These are phyloP conservation scores for Polymixis lichenea DNA, from an alignment of 2,888 invertebrate species.

Conservation along the genomic window DNA sequence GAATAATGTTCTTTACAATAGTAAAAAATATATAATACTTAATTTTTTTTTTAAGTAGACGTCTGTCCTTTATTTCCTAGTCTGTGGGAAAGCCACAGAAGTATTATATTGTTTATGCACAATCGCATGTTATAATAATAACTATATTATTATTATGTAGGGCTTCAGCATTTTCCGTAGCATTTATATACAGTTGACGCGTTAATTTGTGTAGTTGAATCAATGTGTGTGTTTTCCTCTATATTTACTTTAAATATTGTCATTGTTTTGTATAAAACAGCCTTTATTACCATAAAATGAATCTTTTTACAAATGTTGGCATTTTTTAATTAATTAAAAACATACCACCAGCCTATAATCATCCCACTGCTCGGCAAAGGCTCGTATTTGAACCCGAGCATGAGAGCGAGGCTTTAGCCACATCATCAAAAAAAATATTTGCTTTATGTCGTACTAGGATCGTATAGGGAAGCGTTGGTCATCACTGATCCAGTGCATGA, in stretches of 20 bases:
- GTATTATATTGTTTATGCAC: constrained; percentile 42
- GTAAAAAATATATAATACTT: not conserved
- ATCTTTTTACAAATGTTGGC: not conserved
- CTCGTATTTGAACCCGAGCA: not conserved
- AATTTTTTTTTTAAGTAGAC: not conserved
- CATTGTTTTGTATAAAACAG: constrained; percentile 37
- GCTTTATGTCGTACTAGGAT: not conserved
- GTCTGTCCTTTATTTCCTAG: not conserved
- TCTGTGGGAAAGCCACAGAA: constrained; percentile 13
- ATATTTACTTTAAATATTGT: constrained; percentile 16
- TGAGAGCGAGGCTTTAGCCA: not conserved
- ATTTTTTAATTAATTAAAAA: not conserved
- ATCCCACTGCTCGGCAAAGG: too few species aligned
- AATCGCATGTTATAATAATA: constrained; percentile 37
- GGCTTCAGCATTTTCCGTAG: constrained; percentile 66
- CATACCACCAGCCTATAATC: too few species aligned
- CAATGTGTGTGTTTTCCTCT: constrained; percentile 36
- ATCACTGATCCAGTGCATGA: not conserved
- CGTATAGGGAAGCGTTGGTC: too few species aligned
- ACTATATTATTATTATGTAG: constrained; percentile 36
- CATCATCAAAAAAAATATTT: not conserved
- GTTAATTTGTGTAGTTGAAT: constrained; percentile 27
- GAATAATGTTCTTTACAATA: not conserved
- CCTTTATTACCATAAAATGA: not conserved
- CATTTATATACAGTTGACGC: constrained; percentile 47